Base-by-base conservation (phyloP, 2,888 invertebrate species). In the Caenorhabditis angaria region DNA sequence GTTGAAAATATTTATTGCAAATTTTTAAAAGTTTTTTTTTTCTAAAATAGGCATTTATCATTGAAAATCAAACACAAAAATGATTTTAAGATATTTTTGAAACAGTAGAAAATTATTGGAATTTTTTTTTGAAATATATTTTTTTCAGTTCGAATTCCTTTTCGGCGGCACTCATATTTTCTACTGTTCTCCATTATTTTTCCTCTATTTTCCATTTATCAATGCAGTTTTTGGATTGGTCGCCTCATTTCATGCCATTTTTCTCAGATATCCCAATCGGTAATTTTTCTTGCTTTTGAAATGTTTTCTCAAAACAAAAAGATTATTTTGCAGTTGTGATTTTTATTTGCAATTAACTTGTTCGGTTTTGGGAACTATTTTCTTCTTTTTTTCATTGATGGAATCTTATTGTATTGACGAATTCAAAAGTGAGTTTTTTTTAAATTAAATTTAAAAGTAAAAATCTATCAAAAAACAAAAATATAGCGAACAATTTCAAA, bases 141-240 rank as follows among this genome's bases (percentile, higher is more conserved):
- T 28, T n/a, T 64, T 65, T 53, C 62, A 76, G 71, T 68, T 69
- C 63, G 82, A 82, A 58, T 85, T 85, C 65, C 54, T 73, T 6
- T 65, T 79, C 20, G 83, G 84, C 29, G 74, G 80, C 25, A 62
- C 73, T 18, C 83, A 85, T 65, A 62, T 82, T 22, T 77, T 77
- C 68, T 82, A 84, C 68, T 85, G 85, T 61, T 82, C 85, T 10
- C 85, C 85, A 18, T 77, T 83, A 68, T 84, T 76, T 65, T 74
- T 76, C 32, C 70, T 83, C 41, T 65, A 80, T 20, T 76, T 85
- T 32, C 83, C 82, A n/a, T 61, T 85, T 18, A 59, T 84, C 57
- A 80, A 80, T 61, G 79, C 82, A 0, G 65, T 78, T 25, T 70
- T 83, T 32, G 81, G 81, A 8, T 65, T 79, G 29, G 79, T 84